Percentiles rank a stretch among this genome's conserved stretches.
phyloP scores from a whole-genome alignment of 2,797 vertebrate species.

The Tragelaphus oryx region DNA sequence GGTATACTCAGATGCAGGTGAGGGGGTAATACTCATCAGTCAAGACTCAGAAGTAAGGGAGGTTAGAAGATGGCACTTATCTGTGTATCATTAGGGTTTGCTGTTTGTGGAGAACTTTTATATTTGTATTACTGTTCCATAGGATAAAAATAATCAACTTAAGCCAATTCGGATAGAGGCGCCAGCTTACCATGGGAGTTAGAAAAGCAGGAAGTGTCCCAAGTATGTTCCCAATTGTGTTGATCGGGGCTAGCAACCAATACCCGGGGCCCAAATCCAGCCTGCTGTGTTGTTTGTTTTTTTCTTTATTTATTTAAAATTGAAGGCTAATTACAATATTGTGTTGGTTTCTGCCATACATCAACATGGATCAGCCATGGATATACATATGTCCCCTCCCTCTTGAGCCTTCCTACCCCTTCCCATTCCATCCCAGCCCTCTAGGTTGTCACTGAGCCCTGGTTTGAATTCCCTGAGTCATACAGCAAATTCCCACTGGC shows the following conservation, averaged over 20 bases:
- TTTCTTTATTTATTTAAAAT: background rate
- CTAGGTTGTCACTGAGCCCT: background rate
- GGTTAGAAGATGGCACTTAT: background rate
- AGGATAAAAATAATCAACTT: background rate
- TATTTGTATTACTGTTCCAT: background rate
- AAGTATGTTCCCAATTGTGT: background rate
- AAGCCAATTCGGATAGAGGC: background rate
- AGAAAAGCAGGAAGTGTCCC: background rate
- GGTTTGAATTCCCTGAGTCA: background rate
- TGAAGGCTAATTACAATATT: background rate
- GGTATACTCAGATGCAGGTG: background rate
- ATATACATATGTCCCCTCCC: background rate
- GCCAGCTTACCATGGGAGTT: background rate
- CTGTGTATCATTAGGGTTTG: background rate
- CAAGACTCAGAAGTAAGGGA: background rate
- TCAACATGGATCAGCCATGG: background rate
- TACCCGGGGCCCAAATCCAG: background rate
- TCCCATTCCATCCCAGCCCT: background rate
- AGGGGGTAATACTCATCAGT: background rate
- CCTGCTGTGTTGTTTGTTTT: background rate
- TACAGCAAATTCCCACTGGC: background rate
- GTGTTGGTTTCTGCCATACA: background rate
- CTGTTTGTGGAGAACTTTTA: background rate
- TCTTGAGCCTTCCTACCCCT: background rate
- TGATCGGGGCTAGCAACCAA: background rate